Evolutionary conservation across 2,888 invertebrate genomes (phyloP), one percentile per base, ranked within the genome.

Genomic region (Ochropleura leucogaster): DNA sequence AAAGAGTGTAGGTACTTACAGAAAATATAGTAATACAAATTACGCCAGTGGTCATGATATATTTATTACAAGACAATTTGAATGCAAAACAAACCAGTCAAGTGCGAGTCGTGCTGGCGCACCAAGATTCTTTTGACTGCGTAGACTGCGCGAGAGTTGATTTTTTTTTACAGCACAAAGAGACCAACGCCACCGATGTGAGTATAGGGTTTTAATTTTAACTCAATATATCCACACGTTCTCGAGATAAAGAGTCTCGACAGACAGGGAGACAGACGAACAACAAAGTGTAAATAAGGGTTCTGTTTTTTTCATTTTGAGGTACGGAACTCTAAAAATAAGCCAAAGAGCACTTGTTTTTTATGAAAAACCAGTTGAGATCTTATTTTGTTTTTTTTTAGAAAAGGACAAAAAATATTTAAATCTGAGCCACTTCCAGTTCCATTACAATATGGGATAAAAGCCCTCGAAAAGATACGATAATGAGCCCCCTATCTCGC

Each of bases 391-490:
- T n/a, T 40, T 3, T 18, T 44, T 9, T 4, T 10, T 20, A 0
- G 18, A 44, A n/a, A 69, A 57, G 12, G 8, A 4, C 20, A 0
- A 16, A 75, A 44, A 69, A 40, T 57, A 68, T 68, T 60, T 14
- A 20, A 53, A 66, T 47, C 7, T 20, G 65, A 65, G 59, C 2
- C 80, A 68, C 76, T 79, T 87, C 87, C 64, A 88, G 87, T 51
- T 12, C 12, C n/a, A 62, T 59, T 66, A 68, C 49, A 69, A 69
- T 77, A 49, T 72, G 81, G 71, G 76, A 82, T 68, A 75, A 80
- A 86, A 84, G 79, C 85, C 85, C 75, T 84, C 80, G 85, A 78
- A 88, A 88, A 93, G 89, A 92, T 92, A 92, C 89, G 90, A 85
- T 92, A 92, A 93, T 89, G 90, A 90, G 88, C 82, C 83, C 71